Conservation (phyloP, 1,140 invertebrate genomes). For the Lepidostoma basale region DNA sequence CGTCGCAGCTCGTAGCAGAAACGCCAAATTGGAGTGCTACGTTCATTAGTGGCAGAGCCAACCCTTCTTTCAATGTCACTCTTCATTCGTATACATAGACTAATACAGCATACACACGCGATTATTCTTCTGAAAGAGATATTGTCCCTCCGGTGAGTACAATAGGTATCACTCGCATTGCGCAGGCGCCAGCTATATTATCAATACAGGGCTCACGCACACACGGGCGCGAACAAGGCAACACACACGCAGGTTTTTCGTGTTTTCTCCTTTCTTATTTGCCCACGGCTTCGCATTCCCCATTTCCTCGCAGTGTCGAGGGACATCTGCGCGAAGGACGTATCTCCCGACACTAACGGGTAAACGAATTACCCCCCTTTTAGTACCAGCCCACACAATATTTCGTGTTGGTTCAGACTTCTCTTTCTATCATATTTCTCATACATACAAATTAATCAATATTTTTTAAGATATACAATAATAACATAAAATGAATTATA, state of each 20-base stretch:
- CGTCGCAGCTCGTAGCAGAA: too few relatives aligned
- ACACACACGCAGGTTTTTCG: slow-evolving; percentile 26
- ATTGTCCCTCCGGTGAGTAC: background rate
- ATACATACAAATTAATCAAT: too few relatives aligned
- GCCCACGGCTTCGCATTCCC: background rate
- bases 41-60: too few relatives aligned
- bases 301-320: background rate
- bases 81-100: too few relatives aligned
- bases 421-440: too few relatives aligned
- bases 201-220: slow-evolving; percentile 33
- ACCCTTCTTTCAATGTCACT: too few relatives aligned
- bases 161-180: background rate
- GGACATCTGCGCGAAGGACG: slow-evolving; percentile 17
- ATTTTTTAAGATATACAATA: too few relatives aligned
- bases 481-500: too few relatives aligned
- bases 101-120: background rate
- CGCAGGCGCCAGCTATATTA: slow-evolving; percentile 30
- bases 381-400: too few relatives aligned
- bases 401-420: too few relatives aligned
- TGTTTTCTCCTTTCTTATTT: slow-evolving; percentile 17
- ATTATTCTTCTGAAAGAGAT: slow-evolving; percentile 21
- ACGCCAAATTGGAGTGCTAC: too few relatives aligned
- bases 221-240: slow-evolving; percentile 18
- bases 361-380: background rate
- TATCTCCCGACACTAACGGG: background rate